phyloP scores from a whole-genome alignment of 1,140 invertebrate genomes.

The Bradynema listronoti region DNA sequence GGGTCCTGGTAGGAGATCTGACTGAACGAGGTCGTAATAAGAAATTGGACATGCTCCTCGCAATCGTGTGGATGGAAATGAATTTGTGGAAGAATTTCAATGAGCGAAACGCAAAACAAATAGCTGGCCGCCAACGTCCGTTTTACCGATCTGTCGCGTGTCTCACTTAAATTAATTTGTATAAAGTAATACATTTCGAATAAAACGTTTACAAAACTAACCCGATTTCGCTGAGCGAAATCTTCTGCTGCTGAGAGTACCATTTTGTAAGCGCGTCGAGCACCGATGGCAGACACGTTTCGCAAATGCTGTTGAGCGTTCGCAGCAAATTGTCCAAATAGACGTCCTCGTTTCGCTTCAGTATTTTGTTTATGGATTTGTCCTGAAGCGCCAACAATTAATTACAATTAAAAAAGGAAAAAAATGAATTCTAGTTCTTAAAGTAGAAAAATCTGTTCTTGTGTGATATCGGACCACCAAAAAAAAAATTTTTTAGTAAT shows the following conservation, averaged over 20 bases:
- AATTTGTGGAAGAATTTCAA: conserved; percentile 78
- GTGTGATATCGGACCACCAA: no score
- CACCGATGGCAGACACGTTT: conserved; percentile 92
- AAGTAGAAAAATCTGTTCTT: no score
- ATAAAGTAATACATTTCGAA: no score
- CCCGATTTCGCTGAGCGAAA: conserved; percentile 45
- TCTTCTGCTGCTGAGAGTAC: conserved; percentile 68
- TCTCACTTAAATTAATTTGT: conserved; percentile 18
- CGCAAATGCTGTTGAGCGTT: conserved; percentile 59
- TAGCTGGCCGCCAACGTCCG: conserved; percentile 71
- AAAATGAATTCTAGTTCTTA: no score
- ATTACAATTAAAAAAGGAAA: no score
- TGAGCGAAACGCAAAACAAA: conserved; percentile 89
- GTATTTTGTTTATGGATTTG: conserved; percentile 51
- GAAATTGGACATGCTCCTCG: conserved; percentile 85
- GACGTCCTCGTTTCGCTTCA: conserved; percentile 47
- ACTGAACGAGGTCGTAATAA: conserved; percentile 91
- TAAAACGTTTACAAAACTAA: conserved; percentile 11
- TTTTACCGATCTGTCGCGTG: conserved; percentile 31
- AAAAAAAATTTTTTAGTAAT: no score
- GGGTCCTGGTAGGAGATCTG: conserved; percentile 96
- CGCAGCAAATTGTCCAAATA: conserved; percentile 53
- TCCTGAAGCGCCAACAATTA: no score
- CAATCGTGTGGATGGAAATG: conserved; percentile 89
- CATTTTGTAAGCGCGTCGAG: conserved; percentile 85